Percentiles rank a stretch among this genome's conserved stretches.
These are phyloP conservation scores for Nowickia ferox DNA, from an alignment of 2,888 invertebrate species.

Conservation along the genomic window DNA sequence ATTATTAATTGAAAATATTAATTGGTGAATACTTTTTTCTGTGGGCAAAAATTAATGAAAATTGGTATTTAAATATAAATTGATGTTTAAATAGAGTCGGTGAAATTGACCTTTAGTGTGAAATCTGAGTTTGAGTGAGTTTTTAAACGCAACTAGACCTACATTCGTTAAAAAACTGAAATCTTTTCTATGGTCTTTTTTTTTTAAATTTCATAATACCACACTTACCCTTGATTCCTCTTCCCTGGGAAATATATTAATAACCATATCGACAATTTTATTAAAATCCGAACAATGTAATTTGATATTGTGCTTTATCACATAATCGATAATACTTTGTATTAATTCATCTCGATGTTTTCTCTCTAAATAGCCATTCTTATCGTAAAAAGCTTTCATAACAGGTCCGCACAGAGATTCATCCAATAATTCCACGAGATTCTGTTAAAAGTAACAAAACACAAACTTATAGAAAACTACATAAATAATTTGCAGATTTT, in stretches of 20 bases:
- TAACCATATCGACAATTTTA: slow-evolving; percentile 69
- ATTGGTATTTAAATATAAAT: no score
- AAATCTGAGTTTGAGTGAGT: no score
- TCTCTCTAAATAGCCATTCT: slow-evolving; percentile 68
- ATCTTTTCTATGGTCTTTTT: no score
- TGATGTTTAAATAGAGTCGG: no score
- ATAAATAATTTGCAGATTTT: not conserved
- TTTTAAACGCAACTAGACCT: no score
- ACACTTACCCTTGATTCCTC: slow-evolving; percentile 69
- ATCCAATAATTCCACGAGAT: slow-evolving; percentile 61
- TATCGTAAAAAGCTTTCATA: slow-evolving; percentile 67
- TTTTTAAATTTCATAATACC: no score
- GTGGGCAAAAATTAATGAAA: no score
- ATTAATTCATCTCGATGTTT: slow-evolving; percentile 73
- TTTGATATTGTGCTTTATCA: slow-evolving; percentile 67
- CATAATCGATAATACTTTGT: slow-evolving; percentile 68
- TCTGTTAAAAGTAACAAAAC: slow-evolving; percentile 45
- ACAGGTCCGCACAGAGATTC: slow-evolving; percentile 65
- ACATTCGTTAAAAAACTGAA: no score
- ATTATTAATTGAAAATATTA: no score
- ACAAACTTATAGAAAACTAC: not conserved
- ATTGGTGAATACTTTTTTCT: no score
- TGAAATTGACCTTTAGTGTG: no score
- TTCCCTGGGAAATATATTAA: slow-evolving; percentile 70
- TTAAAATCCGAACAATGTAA: slow-evolving; percentile 69